Percentiles rank a stretch among this genome's conserved stretches.
phyloP scores from a whole-genome alignment of 2,113 vertebrate species.

The Gopherus evgoodei region DNA sequence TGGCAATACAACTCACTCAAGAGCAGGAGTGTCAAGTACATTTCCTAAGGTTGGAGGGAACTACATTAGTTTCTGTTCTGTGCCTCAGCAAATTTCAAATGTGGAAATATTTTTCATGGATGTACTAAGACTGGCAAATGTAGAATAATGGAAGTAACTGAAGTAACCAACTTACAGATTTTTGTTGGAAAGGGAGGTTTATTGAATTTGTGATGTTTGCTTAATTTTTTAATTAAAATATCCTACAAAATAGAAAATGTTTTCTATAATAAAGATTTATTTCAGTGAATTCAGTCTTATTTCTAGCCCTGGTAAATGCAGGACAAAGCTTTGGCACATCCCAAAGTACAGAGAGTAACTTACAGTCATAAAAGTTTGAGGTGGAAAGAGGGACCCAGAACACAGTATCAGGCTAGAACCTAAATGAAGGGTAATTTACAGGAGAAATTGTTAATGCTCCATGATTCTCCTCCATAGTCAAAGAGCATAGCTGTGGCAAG shows the following conservation, averaged over 20 bases:
- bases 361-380: neutral
- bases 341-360: neutral
- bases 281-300: neutral
- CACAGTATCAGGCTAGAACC: neutral
- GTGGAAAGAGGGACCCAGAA: neutral
- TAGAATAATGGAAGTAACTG: neutral
- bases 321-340: neutral
- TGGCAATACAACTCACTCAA: neutral
- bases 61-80: neutral
- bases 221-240: neutral
- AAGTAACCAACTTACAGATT: conserved; percentile 5
- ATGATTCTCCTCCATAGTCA: neutral
- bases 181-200: neutral
- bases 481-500: neutral
- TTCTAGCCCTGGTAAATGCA: neutral
- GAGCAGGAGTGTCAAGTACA: neutral
- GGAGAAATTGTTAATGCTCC: neutral
- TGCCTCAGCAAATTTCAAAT: neutral
- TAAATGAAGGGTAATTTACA: neutral
- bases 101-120: neutral
- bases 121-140: neutral
- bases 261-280: neutral
- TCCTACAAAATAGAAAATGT: neutral
- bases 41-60: neutral
- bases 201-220: neutral